Conservation (phyloP, 2,113 vertebrate genomes). For the Hippocampus barbouri region DNA sequence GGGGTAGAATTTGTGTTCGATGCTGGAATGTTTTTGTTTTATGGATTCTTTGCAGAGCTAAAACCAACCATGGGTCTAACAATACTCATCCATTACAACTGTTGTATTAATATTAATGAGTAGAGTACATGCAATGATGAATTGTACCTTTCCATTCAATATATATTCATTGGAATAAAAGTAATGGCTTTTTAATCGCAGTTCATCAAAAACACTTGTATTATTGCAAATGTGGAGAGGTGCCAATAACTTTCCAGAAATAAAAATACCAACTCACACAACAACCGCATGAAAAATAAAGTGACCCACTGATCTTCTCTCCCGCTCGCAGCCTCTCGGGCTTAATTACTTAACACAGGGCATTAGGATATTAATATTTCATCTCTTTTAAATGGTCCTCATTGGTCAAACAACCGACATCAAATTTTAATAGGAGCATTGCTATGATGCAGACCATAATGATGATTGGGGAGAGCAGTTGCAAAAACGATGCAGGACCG, state of each 20-base stretch:
- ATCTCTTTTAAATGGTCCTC: slow-evolving; percentile 47
- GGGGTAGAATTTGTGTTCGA: neutral
- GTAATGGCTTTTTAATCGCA: slow-evolving; percentile 24
- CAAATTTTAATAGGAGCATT: slow-evolving; percentile 60
- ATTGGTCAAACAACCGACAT: slow-evolving; percentile 64
- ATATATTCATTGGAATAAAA: neutral
- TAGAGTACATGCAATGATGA: slow-evolving; percentile 23
- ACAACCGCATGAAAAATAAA: slow-evolving; percentile 42
- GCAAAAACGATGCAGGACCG: no score
- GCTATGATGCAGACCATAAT: slow-evolving; percentile 19
- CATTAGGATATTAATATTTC: slow-evolving; percentile 73
- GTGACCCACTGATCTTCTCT: slow-evolving; percentile 54
- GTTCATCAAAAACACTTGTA: slow-evolving; percentile 35
- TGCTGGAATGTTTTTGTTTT: neutral
- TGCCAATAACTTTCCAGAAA: neutral
- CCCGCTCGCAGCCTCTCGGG: slow-evolving; percentile 54
- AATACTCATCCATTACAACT: slow-evolving; percentile 3
- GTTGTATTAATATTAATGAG: slow-evolving; percentile 22
- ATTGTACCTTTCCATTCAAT: slow-evolving; percentile 5
- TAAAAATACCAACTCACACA: neutral
- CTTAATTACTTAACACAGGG: slow-evolving; percentile 64
- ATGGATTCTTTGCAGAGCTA: neutral
- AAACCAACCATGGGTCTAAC: slow-evolving; percentile 3
- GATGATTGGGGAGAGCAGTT: neutral
- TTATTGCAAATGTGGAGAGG: neutral